Conservation (phyloP, 2,797 vertebrate species). For the Staurois parvus region DNA sequence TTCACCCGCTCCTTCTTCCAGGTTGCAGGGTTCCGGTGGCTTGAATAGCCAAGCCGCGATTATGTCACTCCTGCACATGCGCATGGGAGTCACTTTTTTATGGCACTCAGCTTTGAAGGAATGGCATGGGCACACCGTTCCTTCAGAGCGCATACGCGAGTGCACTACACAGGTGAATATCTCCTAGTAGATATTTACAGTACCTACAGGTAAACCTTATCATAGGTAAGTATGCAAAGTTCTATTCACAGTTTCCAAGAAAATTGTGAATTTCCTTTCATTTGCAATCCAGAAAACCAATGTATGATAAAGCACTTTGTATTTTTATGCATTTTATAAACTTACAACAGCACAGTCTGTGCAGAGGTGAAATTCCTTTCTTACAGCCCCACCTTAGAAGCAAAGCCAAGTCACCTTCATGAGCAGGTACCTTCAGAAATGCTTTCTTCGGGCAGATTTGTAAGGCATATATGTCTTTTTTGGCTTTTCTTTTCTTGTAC, state of each 20-base stretch:
- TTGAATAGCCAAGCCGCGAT: no score
- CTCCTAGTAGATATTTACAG: no score
- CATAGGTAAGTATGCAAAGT: not conserved
- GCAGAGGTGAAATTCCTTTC: slow-evolving; percentile 35
- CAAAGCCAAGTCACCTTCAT: not conserved
- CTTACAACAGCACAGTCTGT: not conserved
- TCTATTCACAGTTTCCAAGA: slow-evolving; percentile 1
- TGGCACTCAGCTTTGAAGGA: no score
- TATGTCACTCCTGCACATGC: no score
- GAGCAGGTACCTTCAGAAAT: not conserved
- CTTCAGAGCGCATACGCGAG: no score
- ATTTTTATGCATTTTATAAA: not conserved
- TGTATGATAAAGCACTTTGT: not conserved
- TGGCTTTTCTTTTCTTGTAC: no score
- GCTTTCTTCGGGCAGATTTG: not conserved
- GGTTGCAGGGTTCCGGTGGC: no score
- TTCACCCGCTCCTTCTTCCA: no score
- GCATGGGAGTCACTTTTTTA: no score
- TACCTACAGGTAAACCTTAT: no score
- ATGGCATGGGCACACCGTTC: no score
- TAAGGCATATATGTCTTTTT: not conserved
- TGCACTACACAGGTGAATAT: no score
- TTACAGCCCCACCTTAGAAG: not conserved
- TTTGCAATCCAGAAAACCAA: not conserved
- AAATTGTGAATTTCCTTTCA: not conserved